A percentile compares a stretch with the other conserved stretches of the same genome.
Evolutionary conservation across 1,140 invertebrate species (phyloP).

Genomic region (Neotoxoptera formosana): DNA sequence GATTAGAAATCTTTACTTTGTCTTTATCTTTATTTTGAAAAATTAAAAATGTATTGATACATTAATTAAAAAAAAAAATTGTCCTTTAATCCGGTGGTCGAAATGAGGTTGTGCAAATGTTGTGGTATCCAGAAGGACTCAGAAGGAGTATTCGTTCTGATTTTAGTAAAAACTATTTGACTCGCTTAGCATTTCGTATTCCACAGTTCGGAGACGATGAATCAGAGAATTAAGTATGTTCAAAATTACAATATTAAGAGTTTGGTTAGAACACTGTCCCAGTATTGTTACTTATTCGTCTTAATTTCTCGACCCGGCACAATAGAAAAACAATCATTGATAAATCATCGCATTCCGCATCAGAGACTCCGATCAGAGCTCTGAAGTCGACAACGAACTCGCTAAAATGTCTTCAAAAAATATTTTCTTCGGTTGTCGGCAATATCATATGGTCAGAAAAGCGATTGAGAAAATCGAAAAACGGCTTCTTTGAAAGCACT

Average conservation of each 20-base stretch:
- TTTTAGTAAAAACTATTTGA: neutral
- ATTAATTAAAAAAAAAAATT: neutral
- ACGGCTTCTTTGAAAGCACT: neutral
- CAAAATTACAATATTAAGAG: neutral
- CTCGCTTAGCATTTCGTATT: neutral
- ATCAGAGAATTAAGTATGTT: neutral
- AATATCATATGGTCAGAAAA: neutral
- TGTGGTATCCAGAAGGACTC: too few relatives aligned
- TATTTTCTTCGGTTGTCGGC: neutral
- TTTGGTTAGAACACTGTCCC: neutral
- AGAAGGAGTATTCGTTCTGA: neutral
- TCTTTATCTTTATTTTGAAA: too few relatives aligned
- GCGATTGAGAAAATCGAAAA: neutral
- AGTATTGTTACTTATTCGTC: neutral
- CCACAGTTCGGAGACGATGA: neutral
- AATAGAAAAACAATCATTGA: too few relatives aligned
- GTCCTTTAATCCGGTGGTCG: too few relatives aligned
- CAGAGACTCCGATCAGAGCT: neutral
- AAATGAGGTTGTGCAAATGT: neutral
- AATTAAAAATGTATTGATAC: too few relatives aligned
- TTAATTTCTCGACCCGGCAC: neutral
- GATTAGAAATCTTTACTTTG: too few relatives aligned
- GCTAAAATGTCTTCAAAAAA: neutral
- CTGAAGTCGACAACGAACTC: neutral
- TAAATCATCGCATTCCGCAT: neutral